These are phyloP conservation scores for Epinephelus coioides DNA, from an alignment of 2,797 vertebrate genomes.

Conservation along the genomic window DNA sequence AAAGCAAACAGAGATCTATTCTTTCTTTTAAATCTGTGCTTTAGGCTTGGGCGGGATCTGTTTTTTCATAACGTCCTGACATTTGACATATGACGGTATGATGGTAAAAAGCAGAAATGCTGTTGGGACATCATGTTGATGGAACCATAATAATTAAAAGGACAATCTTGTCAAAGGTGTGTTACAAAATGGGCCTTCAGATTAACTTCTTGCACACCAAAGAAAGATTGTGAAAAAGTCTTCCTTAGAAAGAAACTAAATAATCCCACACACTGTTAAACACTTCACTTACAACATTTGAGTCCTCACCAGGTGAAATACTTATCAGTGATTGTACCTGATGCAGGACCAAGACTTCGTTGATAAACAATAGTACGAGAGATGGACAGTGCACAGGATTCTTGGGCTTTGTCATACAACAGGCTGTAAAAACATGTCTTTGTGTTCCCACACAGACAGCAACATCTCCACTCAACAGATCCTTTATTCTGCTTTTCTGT, in stretches of 20 bases:
- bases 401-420: background rate
- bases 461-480: background rate
- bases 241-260: background rate
- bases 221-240: background rate
- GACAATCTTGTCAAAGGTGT: background rate
- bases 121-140: too few species aligned
- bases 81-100: too few species aligned
- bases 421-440: background rate
- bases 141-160: too few species aligned
- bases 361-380: background rate
- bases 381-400: background rate
- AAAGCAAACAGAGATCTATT: slow-evolving; percentile 5
- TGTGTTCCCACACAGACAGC: background rate
- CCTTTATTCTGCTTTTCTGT: background rate
- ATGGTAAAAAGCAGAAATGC: too few species aligned
- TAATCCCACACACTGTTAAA: background rate
- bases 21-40: background rate
- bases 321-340: background rate
- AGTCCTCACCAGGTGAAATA: background rate
- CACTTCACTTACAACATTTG: too few species aligned
- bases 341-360: background rate
- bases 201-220: background rate
- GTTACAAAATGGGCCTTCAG: background rate
- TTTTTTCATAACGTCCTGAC: too few species aligned
- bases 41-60: background rate